Evolutionary conservation across 2,888 invertebrate species (phyloP), one percentile per base, ranked within the genome.

Genomic region (Fragum sueziense): DNA sequence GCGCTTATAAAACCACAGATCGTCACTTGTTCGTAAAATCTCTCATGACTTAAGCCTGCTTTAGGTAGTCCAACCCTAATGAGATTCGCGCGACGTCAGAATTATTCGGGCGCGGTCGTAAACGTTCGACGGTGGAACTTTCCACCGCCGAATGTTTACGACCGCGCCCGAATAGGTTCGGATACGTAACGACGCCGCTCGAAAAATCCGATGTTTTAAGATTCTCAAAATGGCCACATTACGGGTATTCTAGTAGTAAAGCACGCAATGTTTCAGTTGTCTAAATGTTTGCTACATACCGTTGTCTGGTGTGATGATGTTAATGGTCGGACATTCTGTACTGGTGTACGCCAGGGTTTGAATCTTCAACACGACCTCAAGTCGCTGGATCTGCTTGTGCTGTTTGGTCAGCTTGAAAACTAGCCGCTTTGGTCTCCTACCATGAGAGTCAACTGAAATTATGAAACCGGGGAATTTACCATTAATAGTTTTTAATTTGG

Each of bases 311-410:
- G 57, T 27, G 14, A 57, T 22, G 3, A 25, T 27, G n/a, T 57
- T 57, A 2, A 57, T 57, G 57, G 25, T 4, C 11, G 27, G 25
- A 25, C 47, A 47, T 47, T 22, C 25, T 7, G 57, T 20, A 3
- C 25, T 57, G 57, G 57, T 57, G 57, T 20, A 22, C 25, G 25
- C 14, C 3, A n/a, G 25, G 61, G 11, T 7, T 31, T 33, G 31
- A n/a, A 61, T 20, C n/a, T 61, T 33, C 33, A 61, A 33, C 31
- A 61, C 61, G 2, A 61, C 31, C 33, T 61, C 61, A n/a, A 61
- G 33, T n/a, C 61, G 14, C 33, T n/a, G 3, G 17, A 33, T 61
- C 20, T n/a, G 31, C 29, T 61, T 61, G 33, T 33, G 29, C n/a
- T 17, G 33, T 11, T 31, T 61, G 20, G 14, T 61, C 7, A 61